Percentiles rank a stretch among this genome's conserved stretches.
Conservation (phyloP, 2,888 invertebrate genomes). For the Xanthostigma xanthostigma region DNA sequence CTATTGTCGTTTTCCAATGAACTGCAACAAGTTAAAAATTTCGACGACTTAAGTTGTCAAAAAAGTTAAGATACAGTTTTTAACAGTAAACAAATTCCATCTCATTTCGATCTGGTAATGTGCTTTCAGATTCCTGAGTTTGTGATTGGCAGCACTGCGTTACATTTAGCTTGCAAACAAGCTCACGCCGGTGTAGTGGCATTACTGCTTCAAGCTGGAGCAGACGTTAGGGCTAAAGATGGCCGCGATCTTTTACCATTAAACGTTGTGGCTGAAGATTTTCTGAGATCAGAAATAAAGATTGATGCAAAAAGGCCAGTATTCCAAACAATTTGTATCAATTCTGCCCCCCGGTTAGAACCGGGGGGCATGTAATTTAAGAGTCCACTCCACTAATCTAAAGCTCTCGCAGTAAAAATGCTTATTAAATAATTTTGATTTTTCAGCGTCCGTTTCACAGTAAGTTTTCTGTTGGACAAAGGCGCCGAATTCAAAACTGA, state of each 20-base stretch:
- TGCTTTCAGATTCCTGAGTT: slow-evolving; percentile 28
- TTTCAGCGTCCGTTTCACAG: background rate
- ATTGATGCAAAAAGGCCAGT: too few relatives aligned
- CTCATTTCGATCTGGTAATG: background rate
- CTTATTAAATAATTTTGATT: too few relatives aligned
- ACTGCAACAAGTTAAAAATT: too few relatives aligned
- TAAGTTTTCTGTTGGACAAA: slow-evolving; percentile 15
- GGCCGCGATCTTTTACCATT: slow-evolving; percentile 31
- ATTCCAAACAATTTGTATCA: too few relatives aligned
- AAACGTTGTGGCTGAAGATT: slow-evolving; percentile 33
- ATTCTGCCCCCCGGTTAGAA: too few relatives aligned
- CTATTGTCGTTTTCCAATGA: too few relatives aligned
- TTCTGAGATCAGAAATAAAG: slow-evolving; percentile 6
- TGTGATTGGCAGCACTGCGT: slow-evolving; percentile 40
- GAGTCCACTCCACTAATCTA: too few relatives aligned
- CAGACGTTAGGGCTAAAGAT: slow-evolving; percentile 31
- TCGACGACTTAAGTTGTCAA: too few relatives aligned
- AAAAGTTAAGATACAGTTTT: too few relatives aligned
- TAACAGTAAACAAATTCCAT: too few relatives aligned
- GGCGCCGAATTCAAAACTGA: slow-evolving; percentile 11
- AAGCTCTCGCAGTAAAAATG: too few relatives aligned
- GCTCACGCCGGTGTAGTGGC: slow-evolving; percentile 33
- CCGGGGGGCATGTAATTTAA: too few relatives aligned
- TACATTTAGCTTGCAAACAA: slow-evolving; percentile 41
- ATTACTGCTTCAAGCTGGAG: slow-evolving; percentile 34